phyloP scores from a whole-genome alignment of 2,797 vertebrate genomes.

The Glyptemys insculpta region DNA sequence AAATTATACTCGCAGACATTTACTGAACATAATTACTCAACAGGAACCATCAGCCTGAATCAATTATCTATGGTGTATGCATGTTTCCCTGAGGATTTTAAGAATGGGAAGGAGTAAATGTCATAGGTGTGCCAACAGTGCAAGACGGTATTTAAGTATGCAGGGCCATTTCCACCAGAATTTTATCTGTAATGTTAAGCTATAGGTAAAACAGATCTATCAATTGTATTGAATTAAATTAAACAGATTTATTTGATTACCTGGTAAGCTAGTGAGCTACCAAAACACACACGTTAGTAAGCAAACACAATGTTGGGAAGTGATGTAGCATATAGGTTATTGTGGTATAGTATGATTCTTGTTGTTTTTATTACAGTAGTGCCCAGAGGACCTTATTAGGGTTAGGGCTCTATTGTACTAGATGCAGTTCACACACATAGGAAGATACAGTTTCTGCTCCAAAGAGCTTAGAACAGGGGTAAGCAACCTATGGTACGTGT shows the following conservation, averaged over 20 bases:
- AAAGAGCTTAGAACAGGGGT: not conserved
- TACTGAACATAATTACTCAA: conserved; percentile 44
- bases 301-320: not conserved
- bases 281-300: not conserved
- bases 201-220: not conserved
- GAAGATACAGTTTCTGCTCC: not conserved
- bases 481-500: too few relatives aligned
- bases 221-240: conserved; percentile 15
- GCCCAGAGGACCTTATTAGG: not conserved
- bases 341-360: not conserved
- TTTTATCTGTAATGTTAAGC: not conserved
- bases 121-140: not conserved
- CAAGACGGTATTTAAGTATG: not conserved
- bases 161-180: not conserved
- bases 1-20: conserved; percentile 60
- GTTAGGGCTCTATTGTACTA: not conserved
- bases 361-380: not conserved
- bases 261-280: not conserved
- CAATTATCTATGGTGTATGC: conserved; percentile 36
- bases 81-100: conserved; percentile 33
- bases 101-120: conserved; percentile 10
- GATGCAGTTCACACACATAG: not conserved
- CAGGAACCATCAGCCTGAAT: conserved; percentile 49
- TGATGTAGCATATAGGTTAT: not conserved
- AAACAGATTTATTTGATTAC: conserved; percentile 27